Base-by-base conservation (phyloP, 2,888 invertebrate species). In the Zaprionus obscuricornis region DNA sequence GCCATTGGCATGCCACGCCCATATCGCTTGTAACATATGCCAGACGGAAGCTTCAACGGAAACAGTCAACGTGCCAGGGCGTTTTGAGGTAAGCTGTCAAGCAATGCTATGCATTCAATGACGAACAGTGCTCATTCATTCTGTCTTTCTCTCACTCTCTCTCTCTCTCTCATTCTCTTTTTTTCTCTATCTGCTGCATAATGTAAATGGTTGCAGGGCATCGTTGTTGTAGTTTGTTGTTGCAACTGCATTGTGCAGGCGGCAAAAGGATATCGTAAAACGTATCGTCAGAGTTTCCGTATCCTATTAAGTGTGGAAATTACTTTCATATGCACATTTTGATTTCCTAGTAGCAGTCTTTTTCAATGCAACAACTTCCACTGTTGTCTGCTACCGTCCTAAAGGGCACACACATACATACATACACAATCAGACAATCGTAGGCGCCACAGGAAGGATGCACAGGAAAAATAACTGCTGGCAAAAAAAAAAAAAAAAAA, bases 281-380 rank as follows among this genome's bases (percentile, higher is more conserved):
- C 78, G 75, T 82, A 82, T 77, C 73, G 75, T 71, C 66, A 50
- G 69, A 73, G 75, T 67, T 81, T 81, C 81, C 85, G 85, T 75
- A 85, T 81, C 78, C 81, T 68, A 81, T 81, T 81, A 81, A 75
- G 75, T 75, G 82, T 78, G 85, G 82, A 81, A 84, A 81, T 81
- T 66, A 81, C 81, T 75, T 77, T 84, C 85, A 81, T 82, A 81
- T 84, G 82, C 81, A 83, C 78, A 85, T 81, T 81, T 82, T 85
- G 75, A 81, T 81, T 78, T 84, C 71, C 78, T 82, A 71, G 74
- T 40, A 74, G 63, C 74, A 74, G 45, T 50, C 45, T 49, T 36
- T 69, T 65, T 45, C 67, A 54, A 45, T 64, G 24, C 57, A 51
- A 40, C 47, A 45, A 39, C 63, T 36, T 40, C 37, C 45, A 55